Conservation (phyloP, 2,888 invertebrate genomes). For the Leptinotarsa tumamoca region DNA sequence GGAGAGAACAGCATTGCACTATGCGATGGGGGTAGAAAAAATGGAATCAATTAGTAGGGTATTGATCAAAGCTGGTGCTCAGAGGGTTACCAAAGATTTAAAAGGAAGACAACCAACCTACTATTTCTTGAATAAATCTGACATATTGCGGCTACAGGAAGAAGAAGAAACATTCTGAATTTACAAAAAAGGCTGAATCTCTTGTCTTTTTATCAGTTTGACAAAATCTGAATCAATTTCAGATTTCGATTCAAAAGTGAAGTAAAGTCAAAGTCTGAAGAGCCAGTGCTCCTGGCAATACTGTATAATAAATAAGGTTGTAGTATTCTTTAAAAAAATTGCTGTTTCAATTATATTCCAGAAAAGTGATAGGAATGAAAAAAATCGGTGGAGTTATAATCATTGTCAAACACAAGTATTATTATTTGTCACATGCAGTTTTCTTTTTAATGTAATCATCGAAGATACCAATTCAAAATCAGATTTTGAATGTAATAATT, state of each 20-base stretch:
- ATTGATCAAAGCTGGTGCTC: slow-evolving; percentile 85
- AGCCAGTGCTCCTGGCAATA: too few species aligned
- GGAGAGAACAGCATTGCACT: slow-evolving; percentile 89
- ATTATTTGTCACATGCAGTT: too few species aligned
- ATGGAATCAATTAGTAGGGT: slow-evolving; percentile 85
- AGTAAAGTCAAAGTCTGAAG: too few species aligned
- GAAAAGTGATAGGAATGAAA: too few species aligned
- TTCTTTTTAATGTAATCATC: too few species aligned
- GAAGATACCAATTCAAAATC: too few species aligned
- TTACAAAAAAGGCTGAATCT: slow-evolving; percentile 19
- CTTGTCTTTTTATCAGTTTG: neutral
- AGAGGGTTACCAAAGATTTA: slow-evolving; percentile 85
- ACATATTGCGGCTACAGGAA: slow-evolving; percentile 85
- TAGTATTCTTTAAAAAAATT: too few species aligned
- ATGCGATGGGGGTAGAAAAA: slow-evolving; percentile 89
- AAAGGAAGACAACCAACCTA: slow-evolving; percentile 91
- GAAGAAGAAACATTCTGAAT: slow-evolving; percentile 78
- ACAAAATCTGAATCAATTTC: slow-evolving; percentile 4
- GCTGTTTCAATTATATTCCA: too few species aligned
- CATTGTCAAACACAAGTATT: too few species aligned
- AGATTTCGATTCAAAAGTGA: neutral
- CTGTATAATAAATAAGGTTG: too few species aligned
- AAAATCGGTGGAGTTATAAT: too few species aligned
- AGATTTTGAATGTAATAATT: too few species aligned
- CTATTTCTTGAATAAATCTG: slow-evolving; percentile 93